Conservation (phyloP, 2,888 invertebrate genomes). For the Drosophila sordidula region DNA sequence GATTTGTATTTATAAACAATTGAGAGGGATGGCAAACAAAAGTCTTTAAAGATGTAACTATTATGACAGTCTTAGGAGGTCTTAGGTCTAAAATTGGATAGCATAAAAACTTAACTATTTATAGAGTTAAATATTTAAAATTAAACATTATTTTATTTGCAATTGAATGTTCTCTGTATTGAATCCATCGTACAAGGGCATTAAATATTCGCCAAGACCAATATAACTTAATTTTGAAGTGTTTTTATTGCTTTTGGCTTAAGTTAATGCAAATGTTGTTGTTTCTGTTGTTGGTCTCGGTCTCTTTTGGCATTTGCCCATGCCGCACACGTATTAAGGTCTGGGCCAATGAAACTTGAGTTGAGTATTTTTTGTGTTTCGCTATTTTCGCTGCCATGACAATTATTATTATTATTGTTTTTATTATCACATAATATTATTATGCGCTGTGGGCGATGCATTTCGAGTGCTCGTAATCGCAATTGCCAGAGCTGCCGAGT, state of each 20-base stretch:
- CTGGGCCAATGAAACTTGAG: slow-evolving; percentile 74
- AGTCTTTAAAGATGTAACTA: no score
- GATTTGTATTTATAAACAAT: no score
- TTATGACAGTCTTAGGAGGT: no score
- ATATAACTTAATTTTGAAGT: neutral
- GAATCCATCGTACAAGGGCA: slow-evolving; percentile 3
- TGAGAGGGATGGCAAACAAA: no score
- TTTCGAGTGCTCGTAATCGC: no score
- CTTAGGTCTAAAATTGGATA: no score
- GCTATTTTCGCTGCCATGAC: slow-evolving; percentile 18
- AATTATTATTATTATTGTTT: slow-evolving; percentile 17
- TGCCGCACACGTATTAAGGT: slow-evolving; percentile 78
- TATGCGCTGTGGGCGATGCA: slow-evolving; percentile 13
- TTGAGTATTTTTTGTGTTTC: slow-evolving; percentile 16
- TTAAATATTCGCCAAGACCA: neutral
- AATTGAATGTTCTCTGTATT: neutral
- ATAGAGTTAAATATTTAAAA: no score
- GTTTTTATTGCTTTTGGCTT: slow-evolving; percentile 25
- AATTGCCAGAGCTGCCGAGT: neutral
- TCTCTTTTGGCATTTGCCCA: slow-evolving; percentile 13
- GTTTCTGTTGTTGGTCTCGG: slow-evolving; percentile 18
- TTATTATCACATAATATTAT: slow-evolving; percentile 13
- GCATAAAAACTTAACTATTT: no score
- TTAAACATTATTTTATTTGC: neutral
- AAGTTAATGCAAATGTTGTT: slow-evolving; percentile 53